phyloP scores from a whole-genome alignment of 2,113 vertebrate genomes.

The Gopherus flavomarginatus region DNA sequence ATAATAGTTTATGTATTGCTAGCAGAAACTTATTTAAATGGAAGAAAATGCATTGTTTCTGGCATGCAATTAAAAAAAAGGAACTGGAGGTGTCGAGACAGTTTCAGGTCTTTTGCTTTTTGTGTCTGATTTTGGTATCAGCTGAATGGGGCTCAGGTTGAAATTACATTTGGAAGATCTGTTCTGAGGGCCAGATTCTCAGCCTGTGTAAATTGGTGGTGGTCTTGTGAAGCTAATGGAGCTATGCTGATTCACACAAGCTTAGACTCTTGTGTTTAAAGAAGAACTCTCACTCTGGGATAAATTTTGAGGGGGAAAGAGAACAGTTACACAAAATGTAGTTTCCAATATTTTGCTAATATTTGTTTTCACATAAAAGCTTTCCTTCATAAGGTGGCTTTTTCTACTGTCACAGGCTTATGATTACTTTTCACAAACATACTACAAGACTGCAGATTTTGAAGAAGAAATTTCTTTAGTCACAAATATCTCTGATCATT shows the following conservation, averaged over 20 bases:
- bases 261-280: background rate
- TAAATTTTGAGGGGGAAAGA: background rate
- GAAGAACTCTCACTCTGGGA: background rate
- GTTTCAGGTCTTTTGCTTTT: background rate
- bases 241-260: background rate
- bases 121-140: conserved; percentile 26
- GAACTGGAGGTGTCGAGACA: background rate
- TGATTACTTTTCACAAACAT: background rate
- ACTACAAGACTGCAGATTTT: background rate
- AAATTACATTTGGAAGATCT: background rate
- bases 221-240: background rate
- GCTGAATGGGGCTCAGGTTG: background rate
- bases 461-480: background rate
- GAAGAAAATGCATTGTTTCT: background rate
- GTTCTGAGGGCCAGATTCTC: background rate
- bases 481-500: background rate
- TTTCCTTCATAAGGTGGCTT: background rate
- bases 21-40: background rate
- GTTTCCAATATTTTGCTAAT: background rate
- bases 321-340: background rate
- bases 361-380: background rate
- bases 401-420: background rate
- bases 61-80: background rate
- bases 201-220: background rate
- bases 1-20: background rate